Base-by-base conservation (phyloP, 2,797 vertebrate genomes). In the Uromys caudimaculatus region DNA sequence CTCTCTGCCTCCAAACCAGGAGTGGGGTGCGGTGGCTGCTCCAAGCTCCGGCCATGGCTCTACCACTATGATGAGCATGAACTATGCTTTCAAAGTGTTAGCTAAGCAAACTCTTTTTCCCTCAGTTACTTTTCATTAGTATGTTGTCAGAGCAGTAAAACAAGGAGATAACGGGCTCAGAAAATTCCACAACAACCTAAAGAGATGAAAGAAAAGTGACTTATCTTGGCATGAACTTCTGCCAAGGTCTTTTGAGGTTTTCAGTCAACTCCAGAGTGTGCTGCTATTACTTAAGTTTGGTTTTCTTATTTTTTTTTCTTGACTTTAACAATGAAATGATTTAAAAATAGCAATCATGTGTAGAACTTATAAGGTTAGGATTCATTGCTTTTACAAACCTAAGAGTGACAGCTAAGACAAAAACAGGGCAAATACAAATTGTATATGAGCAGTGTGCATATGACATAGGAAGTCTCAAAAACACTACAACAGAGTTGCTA, bases 301-400 rank as follows among this genome's bases (percentile, higher is more conserved):
- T 87, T 93, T 84, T 67, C 56, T 82, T 89, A 92, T 71, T 77
- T 76, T 81, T 81, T 93, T 86, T 82, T 50, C 52, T 52, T 50
- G 35, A 41, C 44, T 82, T 56, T 60, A 76, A 89, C 54, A 93
- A 67, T 3, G 27, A 96, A 89, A 29, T 69, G n/a, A 6, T 92
- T 86, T 82, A 81, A 90, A 85, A 87, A 44, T 89, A 88, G 50
- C 79, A 27, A 82, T 62, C 10, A 78, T 81, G 79, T 91, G 17
- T 35, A 93, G 47, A 95, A 58, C 9, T 3, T 64, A 38, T 23
- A 24, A 75, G 12, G 60, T 67, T 56, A 81, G 69, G 8, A 41
- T 93, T 62, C 58, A 73, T 35, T 83, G 35, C 32, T 79, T 77
- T 94, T 52, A 47, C 69, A 83, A 69, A 58, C 86, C 29, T 50